Evolutionary conservation across 2,797 vertebrate species (phyloP).

Genomic region (Acanthurus leucopareius): DNA sequence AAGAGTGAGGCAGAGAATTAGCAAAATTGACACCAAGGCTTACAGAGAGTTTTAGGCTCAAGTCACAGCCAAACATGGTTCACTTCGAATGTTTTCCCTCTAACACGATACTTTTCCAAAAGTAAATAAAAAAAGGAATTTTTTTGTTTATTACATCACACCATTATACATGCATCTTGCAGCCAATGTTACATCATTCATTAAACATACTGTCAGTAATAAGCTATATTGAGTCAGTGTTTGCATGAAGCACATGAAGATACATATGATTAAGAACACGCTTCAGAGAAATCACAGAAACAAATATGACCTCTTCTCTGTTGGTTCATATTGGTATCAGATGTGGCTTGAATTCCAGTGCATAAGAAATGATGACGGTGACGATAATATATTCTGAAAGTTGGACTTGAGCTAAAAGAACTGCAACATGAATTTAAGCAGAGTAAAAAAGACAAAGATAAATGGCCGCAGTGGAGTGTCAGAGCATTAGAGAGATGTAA

Average conservation of each 20-base stretch:
- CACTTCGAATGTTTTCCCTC: not conserved
- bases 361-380: not conserved
- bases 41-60: conserved; percentile 1
- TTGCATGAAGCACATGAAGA: not conserved
- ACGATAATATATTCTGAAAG: conserved; percentile 25
- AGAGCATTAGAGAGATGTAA: conserved; percentile 48
- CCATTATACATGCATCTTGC: not conserved
- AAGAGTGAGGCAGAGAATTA: not conserved
- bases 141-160: conserved; percentile 8
- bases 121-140: not conserved
- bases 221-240: conserved; percentile 5
- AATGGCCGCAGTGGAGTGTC: conserved; percentile 34
- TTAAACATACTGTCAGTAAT: not conserved
- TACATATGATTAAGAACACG: too few species aligned
- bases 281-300: conserved; percentile 21
- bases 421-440: conserved; percentile 20
- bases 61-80: conserved; percentile 9
- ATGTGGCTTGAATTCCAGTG: not conserved
- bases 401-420: conserved; percentile 9
- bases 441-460: conserved; percentile 40
- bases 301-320: not conserved
- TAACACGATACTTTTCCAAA: not conserved
- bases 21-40: not conserved
- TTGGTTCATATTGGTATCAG: conserved; percentile 12
- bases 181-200: conserved; percentile 15